A percentile compares a stretch with the other conserved stretches of the same genome.
Conservation (phyloP, 2,113 vertebrate genomes). For the Megalops atlanticus region DNA sequence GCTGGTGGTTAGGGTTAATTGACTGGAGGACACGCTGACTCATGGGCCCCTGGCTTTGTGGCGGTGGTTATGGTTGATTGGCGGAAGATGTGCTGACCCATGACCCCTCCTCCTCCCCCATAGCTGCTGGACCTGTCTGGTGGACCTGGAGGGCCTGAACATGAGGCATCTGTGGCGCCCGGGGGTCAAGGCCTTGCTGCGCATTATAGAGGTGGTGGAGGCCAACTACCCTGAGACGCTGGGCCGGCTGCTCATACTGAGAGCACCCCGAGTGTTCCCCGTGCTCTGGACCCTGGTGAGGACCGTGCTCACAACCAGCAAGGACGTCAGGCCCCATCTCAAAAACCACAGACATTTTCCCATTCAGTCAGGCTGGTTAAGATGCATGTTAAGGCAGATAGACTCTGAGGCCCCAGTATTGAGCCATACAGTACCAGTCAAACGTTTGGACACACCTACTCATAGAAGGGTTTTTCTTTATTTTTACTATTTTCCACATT, state of each 20-base stretch:
- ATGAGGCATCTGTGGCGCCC: conserved; percentile 97
- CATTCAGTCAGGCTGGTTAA: too few species aligned
- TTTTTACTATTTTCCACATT: too few species aligned
- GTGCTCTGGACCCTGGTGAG: conserved; percentile 74
- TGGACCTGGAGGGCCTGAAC: conserved; percentile 93
- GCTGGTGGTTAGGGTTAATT: too few species aligned
- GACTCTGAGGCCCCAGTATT: too few species aligned
- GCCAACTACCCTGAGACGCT: conserved; percentile 96
- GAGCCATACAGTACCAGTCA: too few species aligned
- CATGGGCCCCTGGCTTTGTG: too few species aligned
- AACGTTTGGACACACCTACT: too few species aligned
- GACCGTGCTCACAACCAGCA: not conserved
- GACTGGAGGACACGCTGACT: not conserved
- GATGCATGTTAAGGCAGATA: too few species aligned
- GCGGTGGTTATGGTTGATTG: not conserved
- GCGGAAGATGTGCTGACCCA: not conserved
- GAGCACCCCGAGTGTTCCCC: conserved; percentile 80
- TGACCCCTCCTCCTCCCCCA: not conserved
- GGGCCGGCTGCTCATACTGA: conserved; percentile 82
- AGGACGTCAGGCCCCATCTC: too few species aligned
- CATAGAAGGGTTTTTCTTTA: too few species aligned
- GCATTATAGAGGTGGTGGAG: conserved; percentile 95
- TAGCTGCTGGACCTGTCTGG: conserved; percentile 95
- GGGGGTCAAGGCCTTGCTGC: conserved; percentile 89
- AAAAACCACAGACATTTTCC: too few species aligned